phyloP scores from a whole-genome alignment of 2,113 vertebrate species.

The Montifringilla adamsi region DNA sequence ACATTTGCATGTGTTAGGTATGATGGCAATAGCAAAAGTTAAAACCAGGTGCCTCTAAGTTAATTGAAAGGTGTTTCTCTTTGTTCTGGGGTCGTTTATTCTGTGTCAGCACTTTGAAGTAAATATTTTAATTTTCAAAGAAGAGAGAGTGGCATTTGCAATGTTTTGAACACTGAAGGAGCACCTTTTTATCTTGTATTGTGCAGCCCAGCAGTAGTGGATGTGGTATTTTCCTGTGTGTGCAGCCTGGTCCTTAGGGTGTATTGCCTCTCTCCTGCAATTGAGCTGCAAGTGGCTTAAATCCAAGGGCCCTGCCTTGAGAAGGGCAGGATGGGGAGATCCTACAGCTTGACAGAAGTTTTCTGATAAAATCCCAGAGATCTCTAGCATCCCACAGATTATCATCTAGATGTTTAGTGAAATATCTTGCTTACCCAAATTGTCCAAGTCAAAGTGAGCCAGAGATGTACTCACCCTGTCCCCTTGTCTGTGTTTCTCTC shows the following conservation, averaged over 20 bases:
- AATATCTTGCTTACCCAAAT: background rate
- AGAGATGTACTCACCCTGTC: background rate
- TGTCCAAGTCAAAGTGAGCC: background rate
- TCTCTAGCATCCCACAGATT: background rate
- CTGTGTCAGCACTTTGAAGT: background rate
- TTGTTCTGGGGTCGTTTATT: background rate
- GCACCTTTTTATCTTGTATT: background rate
- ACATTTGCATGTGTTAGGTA: background rate
- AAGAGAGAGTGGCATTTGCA: background rate
- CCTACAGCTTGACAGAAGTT: background rate
- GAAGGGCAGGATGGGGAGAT: background rate
- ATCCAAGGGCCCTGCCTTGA: background rate
- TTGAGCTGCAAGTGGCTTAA: background rate
- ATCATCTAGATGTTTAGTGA: background rate
- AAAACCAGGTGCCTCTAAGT: background rate
- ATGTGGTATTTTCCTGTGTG: background rate
- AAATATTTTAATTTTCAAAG: background rate
- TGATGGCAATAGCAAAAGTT: background rate
- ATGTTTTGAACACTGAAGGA: background rate
- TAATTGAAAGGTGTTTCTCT: background rate
- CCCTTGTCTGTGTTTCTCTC: background rate
- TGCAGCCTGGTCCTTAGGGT: background rate
- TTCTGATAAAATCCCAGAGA: background rate
- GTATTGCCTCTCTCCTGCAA: background rate
- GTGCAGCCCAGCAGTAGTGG: background rate